phyloP scores from a whole-genome alignment of 1,140 invertebrate species.

The Euwallacea similis region DNA sequence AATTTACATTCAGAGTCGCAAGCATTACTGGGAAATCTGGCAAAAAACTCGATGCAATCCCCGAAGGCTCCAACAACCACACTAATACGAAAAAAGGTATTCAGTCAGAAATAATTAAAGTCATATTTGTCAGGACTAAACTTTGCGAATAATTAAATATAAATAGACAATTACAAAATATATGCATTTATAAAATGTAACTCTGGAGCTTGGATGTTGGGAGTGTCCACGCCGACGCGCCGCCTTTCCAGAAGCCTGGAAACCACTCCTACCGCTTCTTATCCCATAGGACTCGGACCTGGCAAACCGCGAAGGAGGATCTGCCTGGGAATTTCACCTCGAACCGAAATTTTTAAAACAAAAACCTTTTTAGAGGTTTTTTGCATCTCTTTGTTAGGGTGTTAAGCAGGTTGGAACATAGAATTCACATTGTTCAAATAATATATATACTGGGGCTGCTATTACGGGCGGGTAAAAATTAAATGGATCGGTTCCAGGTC shows the following conservation, averaged over 20 bases:
- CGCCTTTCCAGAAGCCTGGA: constrained; percentile 36
- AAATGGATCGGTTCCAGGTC: no score
- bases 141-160: constrained; percentile 20
- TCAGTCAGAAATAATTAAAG: constrained; percentile 11
- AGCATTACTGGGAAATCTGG: no score
- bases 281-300: constrained; percentile 38
- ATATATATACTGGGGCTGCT: no score
- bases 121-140: constrained; percentile 6
- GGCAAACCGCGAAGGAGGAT: constrained; percentile 37
- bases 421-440: no score
- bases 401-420: no score
- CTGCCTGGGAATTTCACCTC: constrained; percentile 7
- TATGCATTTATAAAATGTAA: constrained; percentile 29
- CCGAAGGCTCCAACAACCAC: no score
- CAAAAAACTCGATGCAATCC: no score
- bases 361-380: no score
- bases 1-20: no score
- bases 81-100: constrained; percentile 1
- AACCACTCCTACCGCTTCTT: constrained; percentile 36
- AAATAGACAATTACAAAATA: constrained; percentile 32
- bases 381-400: no score
- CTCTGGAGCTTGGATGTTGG: constrained; percentile 17
- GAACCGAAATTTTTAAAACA: no score
- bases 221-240: constrained; percentile 27
- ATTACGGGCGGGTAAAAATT: no score